phyloP scores from a whole-genome alignment of 2,888 invertebrate species.

The Cantharis flavilabris region DNA sequence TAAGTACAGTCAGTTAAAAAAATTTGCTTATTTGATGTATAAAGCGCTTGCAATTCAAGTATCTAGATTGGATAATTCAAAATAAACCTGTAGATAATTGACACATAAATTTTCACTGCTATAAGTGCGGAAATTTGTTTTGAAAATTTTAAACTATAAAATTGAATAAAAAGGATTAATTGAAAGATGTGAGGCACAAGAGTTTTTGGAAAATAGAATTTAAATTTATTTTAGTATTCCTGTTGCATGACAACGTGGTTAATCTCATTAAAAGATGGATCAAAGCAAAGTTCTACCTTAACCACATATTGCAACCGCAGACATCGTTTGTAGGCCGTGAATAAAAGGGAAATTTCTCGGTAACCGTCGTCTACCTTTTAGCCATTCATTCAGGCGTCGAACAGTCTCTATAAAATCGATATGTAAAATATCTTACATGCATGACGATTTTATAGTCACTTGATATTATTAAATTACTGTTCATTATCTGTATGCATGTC shows the following conservation, averaged over 20 bases:
- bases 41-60: background rate
- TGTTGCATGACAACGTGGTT: constrained; percentile 20
- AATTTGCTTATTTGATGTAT: background rate
- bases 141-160: background rate
- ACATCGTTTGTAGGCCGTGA: constrained; percentile 22
- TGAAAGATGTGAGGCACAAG: background rate
- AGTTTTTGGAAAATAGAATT: background rate
- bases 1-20: constrained; percentile 20
- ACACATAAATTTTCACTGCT: background rate
- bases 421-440: background rate
- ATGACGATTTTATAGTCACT: background rate
- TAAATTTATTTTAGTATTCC: constrained; percentile 7
- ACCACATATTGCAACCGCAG: constrained; percentile 27
- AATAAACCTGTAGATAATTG: background rate
- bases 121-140: background rate
- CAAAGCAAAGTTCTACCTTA: constrained; percentile 23
- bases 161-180: background rate
- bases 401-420: constrained; percentile 18
- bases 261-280: constrained; percentile 26
- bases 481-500: background rate
- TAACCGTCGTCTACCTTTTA: constrained; percentile 24
- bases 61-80: background rate
- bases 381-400: constrained; percentile 21
- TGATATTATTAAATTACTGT: background rate
- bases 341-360: constrained; percentile 30